Conservation (phyloP, 2,113 vertebrate genomes). For the Ranitomeya imitator region DNA sequence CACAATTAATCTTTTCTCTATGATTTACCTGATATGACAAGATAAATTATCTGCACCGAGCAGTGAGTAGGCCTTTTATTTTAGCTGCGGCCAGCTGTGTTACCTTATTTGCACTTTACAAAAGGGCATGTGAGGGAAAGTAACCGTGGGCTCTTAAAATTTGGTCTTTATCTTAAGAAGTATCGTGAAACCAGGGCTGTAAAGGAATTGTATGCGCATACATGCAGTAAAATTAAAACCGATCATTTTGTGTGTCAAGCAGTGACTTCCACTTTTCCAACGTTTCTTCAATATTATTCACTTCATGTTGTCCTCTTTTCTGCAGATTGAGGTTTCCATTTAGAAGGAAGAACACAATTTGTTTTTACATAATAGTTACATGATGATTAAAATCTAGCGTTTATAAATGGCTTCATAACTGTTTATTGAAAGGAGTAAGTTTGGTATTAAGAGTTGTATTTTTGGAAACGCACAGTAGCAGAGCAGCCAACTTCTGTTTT, state of each 20-base stretch:
- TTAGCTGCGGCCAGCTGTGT: constrained; percentile 6
- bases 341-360: neutral
- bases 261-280: neutral
- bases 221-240: neutral
- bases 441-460: neutral
- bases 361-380: neutral
- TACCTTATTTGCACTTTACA: constrained; percentile 15
- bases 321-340: neutral
- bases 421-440: neutral
- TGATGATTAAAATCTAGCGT: neutral
- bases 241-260: neutral
- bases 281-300: neutral
- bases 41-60: neutral
- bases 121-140: constrained; percentile 6
- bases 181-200: neutral
- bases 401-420: neutral
- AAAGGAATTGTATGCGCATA: neutral
- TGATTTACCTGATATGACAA: constrained; percentile 11
- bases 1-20: constrained; percentile 25
- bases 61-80: neutral
- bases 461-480: neutral
- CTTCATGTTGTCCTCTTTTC: neutral
- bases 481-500: neutral
- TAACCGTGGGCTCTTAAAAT: neutral
- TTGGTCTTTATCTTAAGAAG: neutral